Evolutionary conservation across 2,113 vertebrate genomes (phyloP), one percentile per base, ranked within the genome.

Genomic region (Ophiodon elongatus): DNA sequence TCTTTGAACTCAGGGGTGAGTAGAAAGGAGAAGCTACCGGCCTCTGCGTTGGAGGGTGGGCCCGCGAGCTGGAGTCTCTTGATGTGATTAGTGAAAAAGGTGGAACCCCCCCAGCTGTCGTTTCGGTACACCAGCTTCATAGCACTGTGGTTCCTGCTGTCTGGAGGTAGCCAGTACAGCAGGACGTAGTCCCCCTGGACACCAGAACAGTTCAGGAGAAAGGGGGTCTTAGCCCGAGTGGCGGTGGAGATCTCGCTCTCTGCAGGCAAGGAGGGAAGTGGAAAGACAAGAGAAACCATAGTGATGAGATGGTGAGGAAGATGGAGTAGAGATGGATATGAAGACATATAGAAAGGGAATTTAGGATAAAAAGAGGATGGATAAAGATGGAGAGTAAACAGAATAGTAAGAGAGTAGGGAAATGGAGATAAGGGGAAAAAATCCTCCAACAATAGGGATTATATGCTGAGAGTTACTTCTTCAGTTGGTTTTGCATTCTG

Each of bases 41-140:
- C 37, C 33, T 87, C 50, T 6, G 83, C 78, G 6, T 88, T 66
- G 47, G 84, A 84, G 15, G 89, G 74, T 1, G 77, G 47, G 4
- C 84, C 82, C 2, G 85, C 89, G 6, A 94, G 57, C n/a, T 69
- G 31, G 27, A 96, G 56, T 63, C 5, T 63, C 35, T 63, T 19
- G 59, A 56, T 79, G 14, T 65, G 33, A 10, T 67, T 23, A 1
- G 2, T 68, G 3, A 0, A 8, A 8, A 0, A 0, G 8, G 31
- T 68, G 65, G 7, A 68, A 63, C 15, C 67, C 82, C 94, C 94
- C 95, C 95, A 96, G 39, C 92, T 87, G 86, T 96, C 89, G 1
- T 91, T 94, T 45, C 57, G 14, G 47, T 85, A 91, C 67, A 94
- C 41, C 33, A 57, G 29, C 27, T 77, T 72, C 7, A 56, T 70